These are phyloP conservation scores for Microtus montanus DNA, from an alignment of 2,113 vertebrate genomes.

Conservation along the genomic window DNA sequence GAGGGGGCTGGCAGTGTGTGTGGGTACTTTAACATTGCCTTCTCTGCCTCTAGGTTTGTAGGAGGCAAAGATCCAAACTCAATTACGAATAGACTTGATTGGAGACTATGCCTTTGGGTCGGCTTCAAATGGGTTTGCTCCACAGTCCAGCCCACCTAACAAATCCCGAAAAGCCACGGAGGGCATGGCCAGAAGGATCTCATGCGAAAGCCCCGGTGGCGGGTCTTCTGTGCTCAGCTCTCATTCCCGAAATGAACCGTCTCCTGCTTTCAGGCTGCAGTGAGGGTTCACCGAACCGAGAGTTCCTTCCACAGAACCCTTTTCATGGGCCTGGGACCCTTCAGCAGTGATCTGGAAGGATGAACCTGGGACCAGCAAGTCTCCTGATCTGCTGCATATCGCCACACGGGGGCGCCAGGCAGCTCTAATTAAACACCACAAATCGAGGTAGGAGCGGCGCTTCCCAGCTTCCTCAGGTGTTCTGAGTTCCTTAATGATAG, in stretches of 20 bases:
- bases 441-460: background rate
- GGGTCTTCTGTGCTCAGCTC: background rate
- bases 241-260: background rate
- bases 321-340: background rate
- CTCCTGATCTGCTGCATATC: too few species aligned
- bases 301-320: background rate
- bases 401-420: background rate
- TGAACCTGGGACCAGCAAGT: background rate
- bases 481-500: background rate
- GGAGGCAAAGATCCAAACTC: background rate
- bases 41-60: background rate
- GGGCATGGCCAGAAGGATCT: fast-evolving
- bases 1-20: background rate
- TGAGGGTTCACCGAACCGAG: background rate
- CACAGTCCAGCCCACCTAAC: background rate
- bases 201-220: background rate
- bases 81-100: background rate
- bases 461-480: background rate
- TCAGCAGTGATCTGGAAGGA: background rate
- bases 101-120: background rate
- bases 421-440: background rate
- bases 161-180: too few species aligned
- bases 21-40: background rate
- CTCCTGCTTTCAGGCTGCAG: background rate
- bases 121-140: background rate